Evolutionary conservation across 2,113 vertebrate genomes (phyloP).

Genomic region (Clinocottus analis): DNA sequence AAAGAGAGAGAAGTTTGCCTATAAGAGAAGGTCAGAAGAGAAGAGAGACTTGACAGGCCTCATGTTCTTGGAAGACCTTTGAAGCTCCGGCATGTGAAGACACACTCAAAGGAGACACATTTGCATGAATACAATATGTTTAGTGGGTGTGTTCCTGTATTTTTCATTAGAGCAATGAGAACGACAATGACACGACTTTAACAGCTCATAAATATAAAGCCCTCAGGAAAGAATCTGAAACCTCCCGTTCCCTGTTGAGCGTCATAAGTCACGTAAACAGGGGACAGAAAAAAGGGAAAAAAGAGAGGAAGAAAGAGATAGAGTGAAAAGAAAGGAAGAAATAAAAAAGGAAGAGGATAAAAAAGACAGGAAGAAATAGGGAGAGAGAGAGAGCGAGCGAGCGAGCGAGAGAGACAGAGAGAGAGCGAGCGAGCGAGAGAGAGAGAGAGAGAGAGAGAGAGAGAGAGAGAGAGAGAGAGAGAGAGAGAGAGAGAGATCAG

Average conservation of each 20-base stretch:
- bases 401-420: conserved; percentile 10
- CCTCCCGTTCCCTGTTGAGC: conserved; percentile 34
- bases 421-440: conserved; percentile 7
- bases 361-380: neutral
- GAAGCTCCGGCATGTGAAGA: neutral
- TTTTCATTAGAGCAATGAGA: conserved; percentile 31
- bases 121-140: neutral
- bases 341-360: neutral
- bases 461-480: neutral
- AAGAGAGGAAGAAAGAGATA: neutral
- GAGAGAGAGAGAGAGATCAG: conserved; percentile 14
- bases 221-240: conserved; percentile 25
- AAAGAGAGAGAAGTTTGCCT: conserved; percentile 8
- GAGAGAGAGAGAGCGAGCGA: neutral
- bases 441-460: neutral
- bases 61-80: conserved; percentile 8
- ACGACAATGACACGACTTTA: conserved; percentile 4
- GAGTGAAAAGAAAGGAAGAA: neutral
- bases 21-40: conserved; percentile 16
- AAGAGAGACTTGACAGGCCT: too few species aligned
- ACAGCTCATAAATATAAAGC: conserved; percentile 19
- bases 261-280: conserved; percentile 36
- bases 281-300: neutral
- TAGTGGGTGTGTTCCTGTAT: neutral
- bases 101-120: neutral